Base-by-base conservation (phyloP, 2,113 vertebrate species). In the Myotis lucifugus region DNA sequence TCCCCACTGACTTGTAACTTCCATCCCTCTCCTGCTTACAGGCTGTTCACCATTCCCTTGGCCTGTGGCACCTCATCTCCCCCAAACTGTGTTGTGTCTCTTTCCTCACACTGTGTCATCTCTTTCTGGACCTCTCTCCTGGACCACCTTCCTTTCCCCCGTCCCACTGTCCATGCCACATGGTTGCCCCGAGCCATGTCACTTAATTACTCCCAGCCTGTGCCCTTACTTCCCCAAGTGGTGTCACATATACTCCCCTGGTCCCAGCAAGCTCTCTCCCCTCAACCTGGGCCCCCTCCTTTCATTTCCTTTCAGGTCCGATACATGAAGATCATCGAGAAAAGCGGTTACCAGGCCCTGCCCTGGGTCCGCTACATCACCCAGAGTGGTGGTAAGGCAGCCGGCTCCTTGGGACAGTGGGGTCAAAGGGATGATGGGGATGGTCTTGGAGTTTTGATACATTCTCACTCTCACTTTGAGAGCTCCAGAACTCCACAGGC, bases 271-370 rank as follows among this genome's bases (percentile, higher is more conserved):
- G 23, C 67, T 17, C 6, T 46, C 6, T 25, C 42, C 56, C 8
- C 2, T 11, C 7, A 19, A 10, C 59, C 72, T 46, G 48, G 25
- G 8, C 25, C 50, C 42, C 66, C 11, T 40, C 25, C 40, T 42
- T 59, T 32, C 18, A 13, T 88, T 29, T 25, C 56, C 34, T 81
- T 67, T 13, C 64, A 99, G 99, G 99, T 99, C 81, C 99, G 99
- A 56, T 99, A 99, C 93, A 99, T 99, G 99, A 99, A 99, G 98
- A 99, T 99, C 78, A 99, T 99, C 23, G 99, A 99, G 97, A 99
- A 99, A 95, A 99, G 99, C 59, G 99, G 99, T 9, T 99, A 99
- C 11, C 98, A 98, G 92, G 98, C 98, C 9, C 97, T 98, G 67
- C 98, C 98, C 3, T 99, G 99, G 99, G 99, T 99, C 27, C 98